Percentiles rank a stretch among this genome's conserved stretches.
Conservation (phyloP, 2,888 invertebrate genomes). For the Branchellion lobata region DNA sequence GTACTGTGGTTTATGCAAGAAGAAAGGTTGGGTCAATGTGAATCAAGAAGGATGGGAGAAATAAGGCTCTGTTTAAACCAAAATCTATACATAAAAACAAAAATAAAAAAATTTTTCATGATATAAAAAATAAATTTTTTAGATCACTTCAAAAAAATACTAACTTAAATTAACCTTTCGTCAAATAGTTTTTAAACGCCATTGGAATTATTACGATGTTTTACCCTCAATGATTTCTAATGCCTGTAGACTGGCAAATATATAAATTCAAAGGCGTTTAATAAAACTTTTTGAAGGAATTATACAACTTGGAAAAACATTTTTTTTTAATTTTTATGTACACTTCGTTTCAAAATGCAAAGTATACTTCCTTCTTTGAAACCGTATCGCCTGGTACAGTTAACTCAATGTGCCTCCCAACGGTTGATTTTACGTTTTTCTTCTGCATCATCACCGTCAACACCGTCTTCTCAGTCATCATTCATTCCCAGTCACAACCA, state of each 20-base stretch:
- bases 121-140: neutral
- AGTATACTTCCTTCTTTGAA: neutral
- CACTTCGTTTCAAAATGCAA: neutral
- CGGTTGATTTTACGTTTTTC: neutral
- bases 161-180: neutral
- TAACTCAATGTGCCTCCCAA: neutral
- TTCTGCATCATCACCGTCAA: no score
- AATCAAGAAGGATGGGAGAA: no score
- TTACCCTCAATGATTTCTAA: no score
- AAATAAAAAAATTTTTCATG: neutral
- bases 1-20: no score
- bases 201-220: neutral
- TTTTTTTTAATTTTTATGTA: neutral
- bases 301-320: neutral
- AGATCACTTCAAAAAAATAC: neutral
- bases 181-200: neutral
- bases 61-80: neutral
- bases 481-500: conserved; percentile 10
- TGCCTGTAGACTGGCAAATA: no score
- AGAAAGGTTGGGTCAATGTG: no score
- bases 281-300: no score
- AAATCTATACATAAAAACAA: neutral
- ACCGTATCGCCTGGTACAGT: neutral
- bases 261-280: neutral
- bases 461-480: neutral